These are phyloP conservation scores for Automeris io DNA, from an alignment of 2,888 invertebrate species.

Conservation along the genomic window DNA sequence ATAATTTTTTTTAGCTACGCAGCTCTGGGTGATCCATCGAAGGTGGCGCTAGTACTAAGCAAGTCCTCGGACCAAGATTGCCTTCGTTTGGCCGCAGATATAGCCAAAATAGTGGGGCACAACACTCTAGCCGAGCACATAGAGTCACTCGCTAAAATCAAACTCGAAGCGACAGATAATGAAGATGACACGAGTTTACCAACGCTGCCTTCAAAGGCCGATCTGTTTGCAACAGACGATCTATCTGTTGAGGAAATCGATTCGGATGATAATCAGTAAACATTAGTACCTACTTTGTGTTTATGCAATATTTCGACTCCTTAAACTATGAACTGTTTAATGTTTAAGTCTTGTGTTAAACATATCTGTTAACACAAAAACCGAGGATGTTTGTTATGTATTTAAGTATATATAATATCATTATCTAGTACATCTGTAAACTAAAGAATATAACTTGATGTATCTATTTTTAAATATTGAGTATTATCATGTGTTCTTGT, in stretches of 20 bases:
- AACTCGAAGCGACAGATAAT: conserved; percentile 22
- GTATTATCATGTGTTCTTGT: too few relatives aligned
- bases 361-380: too few relatives aligned
- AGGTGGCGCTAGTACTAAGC: conserved; percentile 79
- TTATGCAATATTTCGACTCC: too few relatives aligned
- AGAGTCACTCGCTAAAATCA: conserved; percentile 24
- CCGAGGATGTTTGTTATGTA: too few relatives aligned
- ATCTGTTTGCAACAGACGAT: conserved; percentile 25
- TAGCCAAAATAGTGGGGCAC: conserved; percentile 74
- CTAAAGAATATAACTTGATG: too few relatives aligned
- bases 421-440: too few relatives aligned
- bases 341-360: neutral
- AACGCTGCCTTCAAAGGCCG: conserved; percentile 34
- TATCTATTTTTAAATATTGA: too few relatives aligned
- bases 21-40: conserved; percentile 73
- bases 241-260: conserved; percentile 8
- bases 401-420: too few relatives aligned
- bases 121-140: conserved; percentile 48
- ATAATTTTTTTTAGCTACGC: conserved; percentile 73
- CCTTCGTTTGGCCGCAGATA: conserved; percentile 76
- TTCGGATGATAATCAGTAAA: conserved; percentile 11
- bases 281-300: too few relatives aligned
- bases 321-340: too few relatives aligned
- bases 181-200: conserved; percentile 25
- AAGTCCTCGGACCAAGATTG: conserved; percentile 69